Percentiles rank a stretch among this genome's conserved stretches.
These are phyloP conservation scores for Iphiclides podalirius DNA, from an alignment of 2,888 invertebrate species.

Conservation along the genomic window DNA sequence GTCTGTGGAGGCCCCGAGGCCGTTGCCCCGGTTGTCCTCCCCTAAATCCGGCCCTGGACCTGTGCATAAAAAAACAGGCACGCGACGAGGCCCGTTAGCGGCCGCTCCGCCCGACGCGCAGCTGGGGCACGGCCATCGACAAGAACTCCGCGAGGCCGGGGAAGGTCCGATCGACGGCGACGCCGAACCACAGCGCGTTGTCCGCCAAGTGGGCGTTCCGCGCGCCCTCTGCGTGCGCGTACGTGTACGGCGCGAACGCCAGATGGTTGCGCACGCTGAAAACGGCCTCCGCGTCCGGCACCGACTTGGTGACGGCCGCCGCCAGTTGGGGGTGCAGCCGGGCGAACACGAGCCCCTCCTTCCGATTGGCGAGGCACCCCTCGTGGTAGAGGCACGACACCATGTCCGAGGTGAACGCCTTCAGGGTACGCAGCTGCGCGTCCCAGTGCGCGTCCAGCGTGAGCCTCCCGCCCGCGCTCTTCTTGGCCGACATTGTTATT, in stretches of 20 bases:
- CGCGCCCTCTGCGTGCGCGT: conserved; percentile 37
- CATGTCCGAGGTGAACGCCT: conserved; percentile 53
- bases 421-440: conserved; percentile 40
- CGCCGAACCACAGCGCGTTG: conserved; percentile 50
- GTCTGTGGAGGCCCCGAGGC: too few species aligned
- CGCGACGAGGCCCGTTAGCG: background rate
- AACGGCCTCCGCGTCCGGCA: conserved; percentile 52
- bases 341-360: conserved; percentile 51
- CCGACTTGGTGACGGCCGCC: conserved; percentile 43
- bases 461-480: background rate
- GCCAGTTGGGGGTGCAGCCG: conserved; percentile 52
- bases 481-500: conserved; percentile 41
- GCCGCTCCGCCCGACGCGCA: background rate
- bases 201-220: conserved; percentile 39
- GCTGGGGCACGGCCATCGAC: conserved; percentile 33
- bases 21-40: too few species aligned
- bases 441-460: conserved; percentile 24
- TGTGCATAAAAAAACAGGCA: too few species aligned
- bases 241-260: conserved; percentile 61
- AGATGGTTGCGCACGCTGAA: conserved; percentile 59
- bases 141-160: conserved; percentile 46
- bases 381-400: conserved; percentile 61
- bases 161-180: conserved; percentile 47
- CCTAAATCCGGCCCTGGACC: too few species aligned
- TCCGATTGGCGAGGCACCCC: conserved; percentile 41